Evolutionary conservation across 2,888 invertebrate species (phyloP).

Genomic region (Megastigmus dorsalis): DNA sequence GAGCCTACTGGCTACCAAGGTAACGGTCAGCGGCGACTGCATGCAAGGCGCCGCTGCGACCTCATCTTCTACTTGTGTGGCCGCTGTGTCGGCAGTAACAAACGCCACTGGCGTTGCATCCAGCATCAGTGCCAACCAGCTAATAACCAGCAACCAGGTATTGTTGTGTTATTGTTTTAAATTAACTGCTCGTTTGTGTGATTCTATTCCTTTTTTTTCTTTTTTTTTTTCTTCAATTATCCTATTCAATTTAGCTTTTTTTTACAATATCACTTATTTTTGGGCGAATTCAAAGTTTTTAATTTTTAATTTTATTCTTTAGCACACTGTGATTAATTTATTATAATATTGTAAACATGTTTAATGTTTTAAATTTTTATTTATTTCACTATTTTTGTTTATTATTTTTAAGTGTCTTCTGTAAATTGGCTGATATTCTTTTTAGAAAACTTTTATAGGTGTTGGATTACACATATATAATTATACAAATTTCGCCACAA

Average conservation of each 20-base stretch:
- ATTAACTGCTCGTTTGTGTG: slow-evolving; percentile 34
- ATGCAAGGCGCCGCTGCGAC: slow-evolving; percentile 74
- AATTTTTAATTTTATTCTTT: too few relatives aligned
- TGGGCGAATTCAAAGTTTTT: too few relatives aligned
- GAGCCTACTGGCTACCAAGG: slow-evolving; percentile 95
- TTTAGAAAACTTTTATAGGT: too few relatives aligned
- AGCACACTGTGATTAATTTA: too few relatives aligned
- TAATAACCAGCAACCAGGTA: slow-evolving; percentile 74
- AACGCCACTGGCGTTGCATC: slow-evolving; percentile 74
- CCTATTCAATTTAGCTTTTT: not conserved
- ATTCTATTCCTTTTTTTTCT: slow-evolving; percentile 1
- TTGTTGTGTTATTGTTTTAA: slow-evolving; percentile 45
- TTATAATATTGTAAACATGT: too few relatives aligned
- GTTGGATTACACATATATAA: too few relatives aligned
- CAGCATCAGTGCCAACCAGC: slow-evolving; percentile 75
- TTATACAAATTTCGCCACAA: too few relatives aligned
- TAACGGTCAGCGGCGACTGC: slow-evolving; percentile 79
- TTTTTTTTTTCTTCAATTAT: not conserved
- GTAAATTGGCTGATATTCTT: too few relatives aligned
- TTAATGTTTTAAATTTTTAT: too few relatives aligned
- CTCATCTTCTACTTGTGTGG: slow-evolving; percentile 72
- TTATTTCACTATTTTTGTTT: too few relatives aligned
- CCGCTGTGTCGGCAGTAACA: slow-evolving; percentile 73
- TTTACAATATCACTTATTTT: too few relatives aligned
- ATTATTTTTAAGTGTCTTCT: too few relatives aligned